Base-by-base conservation (phyloP, 2,113 vertebrate species). In the Struthio camelus region DNA sequence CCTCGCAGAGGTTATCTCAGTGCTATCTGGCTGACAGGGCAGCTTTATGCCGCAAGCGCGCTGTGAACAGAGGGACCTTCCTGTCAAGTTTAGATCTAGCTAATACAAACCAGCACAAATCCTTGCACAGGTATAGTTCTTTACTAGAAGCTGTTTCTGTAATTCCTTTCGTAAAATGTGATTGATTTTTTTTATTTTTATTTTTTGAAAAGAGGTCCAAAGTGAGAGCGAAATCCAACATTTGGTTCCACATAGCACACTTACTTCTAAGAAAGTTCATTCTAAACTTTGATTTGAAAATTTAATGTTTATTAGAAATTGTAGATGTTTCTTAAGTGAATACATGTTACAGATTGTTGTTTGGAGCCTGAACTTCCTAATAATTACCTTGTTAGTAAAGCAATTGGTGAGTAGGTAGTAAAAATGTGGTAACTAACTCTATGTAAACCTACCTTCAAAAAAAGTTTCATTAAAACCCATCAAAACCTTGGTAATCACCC, bases 401-500 rank as follows among this genome's bases (percentile, higher is more conserved):
- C 40, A 25, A 18, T 72, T 58, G 23, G 7, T 51, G 50, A 71
- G 36, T 34, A 59, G 58, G 36, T 32, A 44, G 25, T 32, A 78
- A 62, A 54, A 84, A 84, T 30, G 12, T 34, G 19, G 6, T 69
- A 61, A 82, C 20, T 80, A 46, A 46, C 54, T 69, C 36, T 77
- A 54, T 27, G 38, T 73, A 76, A 58, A 80, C 15, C 9, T 72
- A 6, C 40, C 44, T 61, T 87, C 13, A 78, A 76, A 89, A 71
- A 17, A 23, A n/a, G 14, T 42, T 54, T 67, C 1, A 32, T 40
- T 15, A 23, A 62, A 61, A 75, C 75, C 11, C 3, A 17, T 42
- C 20, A 46, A 16, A 93, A 15, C 17, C 28, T 5, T 0, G 1
- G 36, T 67, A 30, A 23, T 58, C 2, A 9, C 10, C 30, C 1